A percentile compares a stretch with the other conserved stretches of the same genome.
These are phyloP conservation scores for Calliopum simillimum DNA, from an alignment of 2,888 invertebrate genomes.

Conservation along the genomic window DNA sequence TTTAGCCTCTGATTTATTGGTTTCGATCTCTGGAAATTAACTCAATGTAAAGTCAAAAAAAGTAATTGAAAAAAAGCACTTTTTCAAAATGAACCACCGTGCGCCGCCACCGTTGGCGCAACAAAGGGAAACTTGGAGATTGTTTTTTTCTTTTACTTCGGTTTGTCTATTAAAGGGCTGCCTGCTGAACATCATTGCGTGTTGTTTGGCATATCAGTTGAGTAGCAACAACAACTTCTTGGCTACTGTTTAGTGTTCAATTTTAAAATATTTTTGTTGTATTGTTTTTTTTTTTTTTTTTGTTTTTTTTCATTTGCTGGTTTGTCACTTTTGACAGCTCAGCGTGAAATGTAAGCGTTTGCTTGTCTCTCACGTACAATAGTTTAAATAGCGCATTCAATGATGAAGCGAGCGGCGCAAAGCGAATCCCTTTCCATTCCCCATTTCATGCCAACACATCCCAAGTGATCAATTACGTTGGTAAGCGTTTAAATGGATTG, in stretches of 20 bases:
- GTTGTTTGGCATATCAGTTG: background rate
- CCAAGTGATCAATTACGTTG: slow-evolving; percentile 61
- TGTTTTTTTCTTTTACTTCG: too few relatives aligned
- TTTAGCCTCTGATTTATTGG: too few relatives aligned
- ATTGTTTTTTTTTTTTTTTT: background rate
- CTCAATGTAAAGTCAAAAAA: too few relatives aligned
- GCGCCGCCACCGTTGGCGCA: too few relatives aligned
- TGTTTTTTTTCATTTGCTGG: slow-evolving; percentile 14
- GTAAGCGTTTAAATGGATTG: slow-evolving; percentile 59
- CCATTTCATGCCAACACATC: background rate
- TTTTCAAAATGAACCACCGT: too few relatives aligned
- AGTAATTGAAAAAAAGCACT: too few relatives aligned
- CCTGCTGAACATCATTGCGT: slow-evolving; percentile 11
- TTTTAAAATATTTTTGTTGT: background rate
- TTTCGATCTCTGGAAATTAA: too few relatives aligned
- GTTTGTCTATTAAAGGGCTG: slow-evolving; percentile 18
- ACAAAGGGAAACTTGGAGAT: too few relatives aligned
- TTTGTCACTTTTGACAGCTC: slow-evolving; percentile 56
- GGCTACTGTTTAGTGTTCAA: slow-evolving; percentile 7
- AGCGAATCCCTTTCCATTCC: too few relatives aligned
- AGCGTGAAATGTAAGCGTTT: slow-evolving; percentile 61
- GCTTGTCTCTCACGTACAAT: slow-evolving; percentile 48
- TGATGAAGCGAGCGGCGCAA: too few relatives aligned
- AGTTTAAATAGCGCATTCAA: background rate
- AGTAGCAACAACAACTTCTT: background rate